These are phyloP conservation scores for Drosophila simulans DNA, from an alignment of 1,140 invertebrate genomes.

Conservation along the genomic window DNA sequence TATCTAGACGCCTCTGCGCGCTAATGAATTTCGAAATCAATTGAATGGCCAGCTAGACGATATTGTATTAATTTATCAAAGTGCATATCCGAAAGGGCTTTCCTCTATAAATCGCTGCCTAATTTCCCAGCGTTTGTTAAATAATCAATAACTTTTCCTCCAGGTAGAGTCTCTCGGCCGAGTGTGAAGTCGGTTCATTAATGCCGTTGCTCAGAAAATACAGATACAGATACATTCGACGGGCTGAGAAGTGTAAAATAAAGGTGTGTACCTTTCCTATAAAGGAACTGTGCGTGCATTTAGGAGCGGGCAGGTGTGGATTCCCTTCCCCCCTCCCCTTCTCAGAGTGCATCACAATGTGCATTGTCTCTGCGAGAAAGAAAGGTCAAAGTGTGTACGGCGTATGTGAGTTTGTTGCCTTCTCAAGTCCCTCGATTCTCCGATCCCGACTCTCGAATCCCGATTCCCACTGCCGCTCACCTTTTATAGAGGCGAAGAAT, in stretches of 20 bases:
- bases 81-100: constrained; percentile 61
- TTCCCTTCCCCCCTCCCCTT: constrained; percentile 7
- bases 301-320: constrained; percentile 60
- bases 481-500: constrained; percentile 25
- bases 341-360: constrained; percentile 47
- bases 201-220: constrained; percentile 34
- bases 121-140: constrained; percentile 76
- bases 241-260: constrained; percentile 67
- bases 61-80: constrained; percentile 83
- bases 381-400: constrained; percentile 73
- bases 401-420: constrained; percentile 12
- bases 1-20: constrained; percentile 60
- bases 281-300: constrained; percentile 68
- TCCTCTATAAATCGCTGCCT: constrained; percentile 79
- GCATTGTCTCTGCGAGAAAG: constrained; percentile 62
- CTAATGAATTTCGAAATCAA: constrained; percentile 81
- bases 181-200: constrained; percentile 79
- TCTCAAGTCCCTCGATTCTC: constrained; percentile 19
- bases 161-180: constrained; percentile 26
- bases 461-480: constrained; percentile 10
- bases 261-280: constrained; percentile 72
- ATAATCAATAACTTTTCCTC: constrained; percentile 72
- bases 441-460: constrained; percentile 6
- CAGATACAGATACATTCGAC: constrained; percentile 59
- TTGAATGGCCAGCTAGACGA: constrained; percentile 62